These are phyloP conservation scores for Caenorhabditis macrosperma DNA, from an alignment of 2,888 invertebrate species.

Conservation along the genomic window DNA sequence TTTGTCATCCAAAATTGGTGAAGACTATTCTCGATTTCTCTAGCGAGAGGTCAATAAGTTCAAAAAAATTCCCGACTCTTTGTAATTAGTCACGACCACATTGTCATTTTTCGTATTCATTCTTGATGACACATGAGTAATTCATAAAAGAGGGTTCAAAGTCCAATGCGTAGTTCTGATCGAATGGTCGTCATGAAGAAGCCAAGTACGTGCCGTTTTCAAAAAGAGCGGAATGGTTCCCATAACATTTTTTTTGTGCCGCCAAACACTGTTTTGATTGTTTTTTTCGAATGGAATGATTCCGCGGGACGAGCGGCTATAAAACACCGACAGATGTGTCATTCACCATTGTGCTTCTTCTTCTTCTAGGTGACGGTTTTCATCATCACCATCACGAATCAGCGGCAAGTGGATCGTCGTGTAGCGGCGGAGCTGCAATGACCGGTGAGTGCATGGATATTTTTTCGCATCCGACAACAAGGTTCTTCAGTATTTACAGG, in stretches of 20 bases:
- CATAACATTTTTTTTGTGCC: slow-evolving; percentile 30
- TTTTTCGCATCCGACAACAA: not conserved
- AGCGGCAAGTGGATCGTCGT: slow-evolving; percentile 39
- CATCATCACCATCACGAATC: slow-evolving; percentile 30
- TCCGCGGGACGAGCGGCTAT: not conserved
- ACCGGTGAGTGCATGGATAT: slow-evolving; percentile 21
- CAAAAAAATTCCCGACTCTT: too few relatives aligned
- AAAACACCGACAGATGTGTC: slow-evolving; percentile 2
- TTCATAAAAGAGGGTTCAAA: not conserved
- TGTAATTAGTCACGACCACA: too few relatives aligned
- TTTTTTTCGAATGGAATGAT: not conserved
- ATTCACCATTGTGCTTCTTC: not conserved
- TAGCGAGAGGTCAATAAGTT: too few relatives aligned
- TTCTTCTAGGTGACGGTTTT: slow-evolving; percentile 39
- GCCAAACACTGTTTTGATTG: slow-evolving; percentile 23
- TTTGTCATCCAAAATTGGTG: too few relatives aligned
- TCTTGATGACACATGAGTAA: not conserved
- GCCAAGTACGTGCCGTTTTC: slow-evolving; percentile 30
- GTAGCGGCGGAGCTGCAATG: slow-evolving; percentile 41
- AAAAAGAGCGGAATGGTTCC: not conserved
- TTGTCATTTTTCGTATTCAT: not conserved
- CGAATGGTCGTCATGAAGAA: not conserved
- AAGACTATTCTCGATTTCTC: too few relatives aligned
- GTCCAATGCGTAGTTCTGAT: not conserved
- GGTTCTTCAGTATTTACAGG: slow-evolving; percentile 42